Conservation (phyloP, 2,113 vertebrate genomes). For the Aythya baeri region DNA sequence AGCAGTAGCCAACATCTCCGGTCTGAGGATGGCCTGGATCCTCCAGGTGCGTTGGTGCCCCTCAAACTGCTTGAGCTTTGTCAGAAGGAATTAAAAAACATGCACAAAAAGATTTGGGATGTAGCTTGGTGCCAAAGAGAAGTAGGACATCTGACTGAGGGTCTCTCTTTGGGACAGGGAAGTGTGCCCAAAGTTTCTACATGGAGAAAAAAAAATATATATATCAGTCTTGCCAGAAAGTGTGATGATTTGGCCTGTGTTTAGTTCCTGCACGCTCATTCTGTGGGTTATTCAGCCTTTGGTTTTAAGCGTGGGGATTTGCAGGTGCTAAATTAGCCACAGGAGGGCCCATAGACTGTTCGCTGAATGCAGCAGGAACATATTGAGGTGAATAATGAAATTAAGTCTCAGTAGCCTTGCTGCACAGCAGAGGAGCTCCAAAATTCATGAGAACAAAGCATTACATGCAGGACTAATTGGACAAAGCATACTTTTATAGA, state of each 20-base stretch:
- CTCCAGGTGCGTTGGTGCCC: not conserved
- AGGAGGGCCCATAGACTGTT: not conserved
- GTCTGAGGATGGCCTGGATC: not conserved
- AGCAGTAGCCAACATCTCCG: not conserved
- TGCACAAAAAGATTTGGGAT: too few species aligned
- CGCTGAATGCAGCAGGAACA: conserved; percentile 14
- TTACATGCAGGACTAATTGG: not conserved
- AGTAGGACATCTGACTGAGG: too few species aligned
- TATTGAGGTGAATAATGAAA: conserved; percentile 53
- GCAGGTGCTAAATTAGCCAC: conserved; percentile 49
- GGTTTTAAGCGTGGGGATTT: not conserved
- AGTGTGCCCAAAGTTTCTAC: not conserved
- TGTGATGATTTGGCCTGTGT: not conserved
- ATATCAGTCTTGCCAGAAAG: not conserved
- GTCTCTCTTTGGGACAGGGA: not conserved
- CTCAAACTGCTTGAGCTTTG: not conserved
- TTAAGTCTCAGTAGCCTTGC: conserved; percentile 44
- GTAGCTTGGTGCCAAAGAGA: not conserved
- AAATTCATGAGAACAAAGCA: conserved; percentile 37
- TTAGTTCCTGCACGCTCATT: not conserved
- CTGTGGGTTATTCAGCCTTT: not conserved
- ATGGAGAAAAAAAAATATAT: not conserved
- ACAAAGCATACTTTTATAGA: not conserved
- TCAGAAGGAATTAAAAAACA: not conserved
- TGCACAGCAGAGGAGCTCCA: not conserved